Evolutionary conservation across 2,113 vertebrate genomes (phyloP).

Genomic region (Crypturellus undulatus): DNA sequence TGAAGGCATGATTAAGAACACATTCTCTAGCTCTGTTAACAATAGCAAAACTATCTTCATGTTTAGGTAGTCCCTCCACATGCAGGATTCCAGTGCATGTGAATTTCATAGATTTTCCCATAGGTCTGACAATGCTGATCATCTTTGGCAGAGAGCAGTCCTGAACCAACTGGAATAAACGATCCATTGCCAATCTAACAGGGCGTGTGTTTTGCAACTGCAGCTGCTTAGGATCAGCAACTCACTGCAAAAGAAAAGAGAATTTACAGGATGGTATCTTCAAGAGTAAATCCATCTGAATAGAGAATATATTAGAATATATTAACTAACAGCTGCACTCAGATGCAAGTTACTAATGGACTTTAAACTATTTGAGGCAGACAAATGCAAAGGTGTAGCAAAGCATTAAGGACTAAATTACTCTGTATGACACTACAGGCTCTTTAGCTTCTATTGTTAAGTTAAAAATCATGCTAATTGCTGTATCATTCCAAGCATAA

Average conservation of each 20-base stretch:
- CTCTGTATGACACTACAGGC: not conserved
- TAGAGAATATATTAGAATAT: not conserved
- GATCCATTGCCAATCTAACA: conserved; percentile 47
- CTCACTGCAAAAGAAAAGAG: conserved; percentile 54
- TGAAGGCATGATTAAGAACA: conserved; percentile 3
- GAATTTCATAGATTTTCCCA: conserved; percentile 13
- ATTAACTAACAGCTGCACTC: conserved; percentile 6
- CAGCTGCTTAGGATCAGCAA: conserved; percentile 36
- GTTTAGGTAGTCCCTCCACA: not conserved
- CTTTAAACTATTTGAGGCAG: not conserved
- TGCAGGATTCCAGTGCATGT: not conserved
- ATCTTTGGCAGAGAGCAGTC: conserved; percentile 48
- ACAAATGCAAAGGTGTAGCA: not conserved
- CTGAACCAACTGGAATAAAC: conserved; percentile 9
- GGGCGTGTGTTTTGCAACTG: conserved; percentile 14
- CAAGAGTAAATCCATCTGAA: not conserved
- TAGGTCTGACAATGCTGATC: conserved; percentile 23
- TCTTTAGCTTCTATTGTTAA: not conserved
- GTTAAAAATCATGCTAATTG: not conserved
- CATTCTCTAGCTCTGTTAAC: not conserved
- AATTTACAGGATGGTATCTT: conserved; percentile 28
- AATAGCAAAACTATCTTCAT: conserved; percentile 4
- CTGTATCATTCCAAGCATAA: not conserved
- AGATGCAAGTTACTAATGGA: not conserved
- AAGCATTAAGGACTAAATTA: not conserved